Evolutionary conservation across 1,140 invertebrate genomes (phyloP).

Genomic region (Leptinotarsa undecemlineata): DNA sequence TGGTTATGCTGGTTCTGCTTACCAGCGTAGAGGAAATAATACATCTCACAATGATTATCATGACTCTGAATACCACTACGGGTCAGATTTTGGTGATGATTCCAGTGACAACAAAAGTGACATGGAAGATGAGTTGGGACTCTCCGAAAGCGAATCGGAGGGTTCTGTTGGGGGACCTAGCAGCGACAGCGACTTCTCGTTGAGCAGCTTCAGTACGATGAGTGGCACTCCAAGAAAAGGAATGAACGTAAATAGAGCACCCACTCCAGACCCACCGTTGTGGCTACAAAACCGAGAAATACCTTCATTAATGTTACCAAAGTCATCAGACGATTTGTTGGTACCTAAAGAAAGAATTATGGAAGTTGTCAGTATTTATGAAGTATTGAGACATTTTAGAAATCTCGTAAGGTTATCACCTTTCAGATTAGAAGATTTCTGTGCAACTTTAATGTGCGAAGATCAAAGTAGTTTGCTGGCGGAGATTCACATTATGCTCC

Average conservation of each 20-base stretch:
- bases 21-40: slow-evolving; percentile 72
- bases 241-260: slow-evolving; percentile 62
- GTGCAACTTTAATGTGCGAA: slow-evolving; percentile 86
- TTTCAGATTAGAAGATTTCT: slow-evolving; percentile 95
- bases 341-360: slow-evolving; percentile 79
- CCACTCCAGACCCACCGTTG: slow-evolving; percentile 84
- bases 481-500: slow-evolving; percentile 89
- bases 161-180: slow-evolving; percentile 70
- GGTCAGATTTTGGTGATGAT: slow-evolving; percentile 85
- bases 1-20: slow-evolving; percentile 63
- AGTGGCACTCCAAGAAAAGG: slow-evolving; percentile 66
- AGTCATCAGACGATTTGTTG: slow-evolving; percentile 88
- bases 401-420: slow-evolving; percentile 88
- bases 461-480: slow-evolving; percentile 88
- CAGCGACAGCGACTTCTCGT: slow-evolving; percentile 82
- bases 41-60: slow-evolving; percentile 71
- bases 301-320: slow-evolving; percentile 76
- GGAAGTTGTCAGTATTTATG: slow-evolving; percentile 85
- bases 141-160: slow-evolving; percentile 68
- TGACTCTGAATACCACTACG: slow-evolving; percentile 88
- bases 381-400: slow-evolving; percentile 90
- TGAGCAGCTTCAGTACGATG: slow-evolving; percentile 75
- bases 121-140: slow-evolving; percentile 70
- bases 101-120: slow-evolving; percentile 78
- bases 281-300: slow-evolving; percentile 83